Conservation (phyloP, 2,113 vertebrate genomes). For the Felis chaus region DNA sequence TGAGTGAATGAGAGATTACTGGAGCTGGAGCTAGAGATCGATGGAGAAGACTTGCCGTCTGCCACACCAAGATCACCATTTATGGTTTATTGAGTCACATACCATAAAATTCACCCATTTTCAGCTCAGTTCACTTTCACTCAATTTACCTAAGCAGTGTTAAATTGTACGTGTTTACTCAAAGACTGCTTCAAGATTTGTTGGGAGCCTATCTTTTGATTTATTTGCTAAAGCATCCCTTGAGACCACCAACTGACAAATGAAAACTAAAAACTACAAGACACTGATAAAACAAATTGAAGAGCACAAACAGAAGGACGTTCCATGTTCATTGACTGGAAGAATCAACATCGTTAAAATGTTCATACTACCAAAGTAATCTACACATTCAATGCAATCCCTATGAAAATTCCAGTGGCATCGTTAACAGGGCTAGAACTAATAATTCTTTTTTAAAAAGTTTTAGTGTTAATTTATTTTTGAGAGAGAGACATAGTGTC, state of each 20-base stretch:
- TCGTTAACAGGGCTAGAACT: background rate
- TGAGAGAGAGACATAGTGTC: too few species aligned
- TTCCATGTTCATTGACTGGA: background rate
- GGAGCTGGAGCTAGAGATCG: background rate
- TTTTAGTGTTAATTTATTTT: too few species aligned
- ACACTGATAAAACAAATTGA: background rate
- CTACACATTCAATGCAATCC: background rate
- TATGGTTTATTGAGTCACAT: background rate
- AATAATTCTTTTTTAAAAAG: background rate
- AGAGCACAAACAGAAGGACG: background rate
- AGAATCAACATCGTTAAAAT: background rate
- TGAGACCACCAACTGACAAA: background rate
- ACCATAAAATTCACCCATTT: background rate
- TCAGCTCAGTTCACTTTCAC: background rate
- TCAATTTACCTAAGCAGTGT: background rate
- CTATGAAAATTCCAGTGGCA: background rate
- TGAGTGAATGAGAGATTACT: slow-evolving; percentile 23
- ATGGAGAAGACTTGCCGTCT: background rate
- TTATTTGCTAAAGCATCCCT: slow-evolving; percentile 43
- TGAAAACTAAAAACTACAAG: background rate
- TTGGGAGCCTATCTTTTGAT: slow-evolving; percentile 10
- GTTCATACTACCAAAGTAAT: background rate
- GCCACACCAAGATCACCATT: background rate
- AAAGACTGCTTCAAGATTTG: slow-evolving; percentile 25
- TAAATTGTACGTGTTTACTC: background rate